These are phyloP conservation scores for Campylomormyrus tamandua DNA, from an alignment of 2,113 vertebrate genomes.

Conservation along the genomic window DNA sequence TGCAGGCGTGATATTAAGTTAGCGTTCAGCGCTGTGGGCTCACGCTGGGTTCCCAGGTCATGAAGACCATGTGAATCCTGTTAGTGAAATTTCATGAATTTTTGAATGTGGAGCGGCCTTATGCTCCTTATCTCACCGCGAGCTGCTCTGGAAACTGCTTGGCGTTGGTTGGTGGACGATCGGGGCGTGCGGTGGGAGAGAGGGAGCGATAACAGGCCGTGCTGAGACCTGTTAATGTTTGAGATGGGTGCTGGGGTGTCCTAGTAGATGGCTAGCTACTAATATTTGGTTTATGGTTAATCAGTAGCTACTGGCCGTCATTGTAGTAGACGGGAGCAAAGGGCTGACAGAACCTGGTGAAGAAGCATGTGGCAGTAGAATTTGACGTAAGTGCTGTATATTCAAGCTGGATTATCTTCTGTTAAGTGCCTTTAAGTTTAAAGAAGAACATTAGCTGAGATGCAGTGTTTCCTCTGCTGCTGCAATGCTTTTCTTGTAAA, in stretches of 20 bases:
- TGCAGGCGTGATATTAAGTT: slow-evolving; percentile 28
- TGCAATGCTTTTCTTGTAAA: neutral
- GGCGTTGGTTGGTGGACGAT: slow-evolving; percentile 17
- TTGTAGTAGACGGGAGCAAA: slow-evolving; percentile 50
- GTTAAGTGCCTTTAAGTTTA: neutral
- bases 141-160: slow-evolving; percentile 11
- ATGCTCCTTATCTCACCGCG: slow-evolving; percentile 25
- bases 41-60: slow-evolving; percentile 25
- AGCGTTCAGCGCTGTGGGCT: slow-evolving; percentile 29
- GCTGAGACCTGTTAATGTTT: slow-evolving; percentile 41
- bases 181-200: neutral
- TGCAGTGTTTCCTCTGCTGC: neutral
- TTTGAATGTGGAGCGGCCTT: slow-evolving; percentile 54
- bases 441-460: neutral
- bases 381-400: slow-evolving; percentile 43
- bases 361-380: slow-evolving; percentile 27
- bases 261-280: slow-evolving; percentile 20
- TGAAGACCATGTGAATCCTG: slow-evolving; percentile 54
- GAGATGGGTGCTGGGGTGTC: slow-evolving; percentile 15
- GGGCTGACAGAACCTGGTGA: slow-evolving; percentile 34
- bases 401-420: neutral
- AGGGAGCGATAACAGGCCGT: neutral
- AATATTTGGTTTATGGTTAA: slow-evolving; percentile 69
- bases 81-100: slow-evolving; percentile 54
- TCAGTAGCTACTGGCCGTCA: slow-evolving; percentile 50